Conservation (phyloP, 2,888 invertebrate species). For the Strigamia transsilvanica region DNA sequence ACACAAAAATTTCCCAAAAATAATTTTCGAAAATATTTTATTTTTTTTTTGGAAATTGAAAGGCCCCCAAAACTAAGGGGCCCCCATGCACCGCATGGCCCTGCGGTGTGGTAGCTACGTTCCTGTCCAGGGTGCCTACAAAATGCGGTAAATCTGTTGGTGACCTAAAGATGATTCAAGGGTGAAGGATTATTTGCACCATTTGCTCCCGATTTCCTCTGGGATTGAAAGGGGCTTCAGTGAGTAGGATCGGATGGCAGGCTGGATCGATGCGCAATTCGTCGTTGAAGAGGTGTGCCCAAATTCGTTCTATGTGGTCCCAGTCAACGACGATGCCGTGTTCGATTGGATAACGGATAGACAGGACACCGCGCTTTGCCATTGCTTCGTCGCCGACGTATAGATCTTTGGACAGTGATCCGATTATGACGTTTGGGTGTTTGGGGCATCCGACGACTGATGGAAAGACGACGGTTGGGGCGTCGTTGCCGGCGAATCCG, state of each 20-base stretch:
- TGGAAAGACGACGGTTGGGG: background rate
- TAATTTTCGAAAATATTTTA: too few species aligned
- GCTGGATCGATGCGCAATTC: slow-evolving; percentile 66
- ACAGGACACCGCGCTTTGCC: slow-evolving; percentile 73
- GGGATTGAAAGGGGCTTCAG: slow-evolving; percentile 90
- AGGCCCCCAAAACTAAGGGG: too few species aligned
- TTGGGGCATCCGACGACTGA: slow-evolving; percentile 8
- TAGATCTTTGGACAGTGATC: background rate
- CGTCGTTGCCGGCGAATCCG: background rate
- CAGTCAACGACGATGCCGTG: slow-evolving; percentile 69
- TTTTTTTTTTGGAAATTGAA: too few species aligned
- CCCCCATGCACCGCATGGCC: too few species aligned
- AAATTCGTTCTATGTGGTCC: slow-evolving; percentile 68
- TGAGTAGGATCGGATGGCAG: slow-evolving; percentile 78
- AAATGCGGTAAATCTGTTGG: too few species aligned
- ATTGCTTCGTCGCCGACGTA: slow-evolving; percentile 97
- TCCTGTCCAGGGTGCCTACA: too few species aligned
- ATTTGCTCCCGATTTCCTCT: slow-evolving; percentile 94
- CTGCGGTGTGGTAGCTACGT: too few species aligned
- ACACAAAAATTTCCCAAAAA: too few species aligned
- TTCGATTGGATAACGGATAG: slow-evolving; percentile 69
- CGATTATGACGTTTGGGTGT: background rate
- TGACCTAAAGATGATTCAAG: too few species aligned
- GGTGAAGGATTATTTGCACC: too few species aligned
- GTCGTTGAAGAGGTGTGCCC: slow-evolving; percentile 66